phyloP scores from a whole-genome alignment of 2,888 invertebrate species.

The Yponomeuta malinellus region DNA sequence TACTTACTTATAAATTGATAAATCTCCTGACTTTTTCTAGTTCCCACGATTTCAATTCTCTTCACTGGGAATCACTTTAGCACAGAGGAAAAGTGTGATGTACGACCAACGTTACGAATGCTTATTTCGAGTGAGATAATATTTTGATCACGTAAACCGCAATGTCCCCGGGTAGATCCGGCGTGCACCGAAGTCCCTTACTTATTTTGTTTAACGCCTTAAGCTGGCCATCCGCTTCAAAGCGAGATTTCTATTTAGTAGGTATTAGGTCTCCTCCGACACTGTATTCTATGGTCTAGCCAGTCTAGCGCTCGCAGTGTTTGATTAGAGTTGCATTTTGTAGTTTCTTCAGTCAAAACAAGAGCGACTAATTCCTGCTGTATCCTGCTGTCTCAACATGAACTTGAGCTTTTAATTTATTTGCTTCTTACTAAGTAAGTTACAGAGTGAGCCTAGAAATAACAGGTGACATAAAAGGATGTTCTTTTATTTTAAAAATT shows the following conservation, averaged over 20 bases:
- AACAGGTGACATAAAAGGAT: no score
- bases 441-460: no score
- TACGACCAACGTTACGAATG: background rate
- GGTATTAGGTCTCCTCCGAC: constrained; percentile 5
- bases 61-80: background rate
- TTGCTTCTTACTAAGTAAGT: no score
- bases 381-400: no score
- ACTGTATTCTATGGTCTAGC: constrained; percentile 10
- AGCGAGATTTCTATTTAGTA: constrained; percentile 14
- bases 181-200: background rate
- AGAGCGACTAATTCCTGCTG: no score
- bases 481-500: no score
- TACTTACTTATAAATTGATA: constrained; percentile 2
- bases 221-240: constrained; percentile 18
- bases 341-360: background rate
- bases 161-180: background rate
- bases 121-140: background rate
- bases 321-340: constrained; percentile 3
- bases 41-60: background rate
- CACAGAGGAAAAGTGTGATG: background rate
- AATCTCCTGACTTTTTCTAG: background rate
- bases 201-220: background rate
- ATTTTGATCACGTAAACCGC: constrained; percentile 1
- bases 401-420: no score
- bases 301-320: constrained; percentile 1